phyloP scores from a whole-genome alignment of 2,888 invertebrate species.

The Drosophila heteroneura region DNA sequence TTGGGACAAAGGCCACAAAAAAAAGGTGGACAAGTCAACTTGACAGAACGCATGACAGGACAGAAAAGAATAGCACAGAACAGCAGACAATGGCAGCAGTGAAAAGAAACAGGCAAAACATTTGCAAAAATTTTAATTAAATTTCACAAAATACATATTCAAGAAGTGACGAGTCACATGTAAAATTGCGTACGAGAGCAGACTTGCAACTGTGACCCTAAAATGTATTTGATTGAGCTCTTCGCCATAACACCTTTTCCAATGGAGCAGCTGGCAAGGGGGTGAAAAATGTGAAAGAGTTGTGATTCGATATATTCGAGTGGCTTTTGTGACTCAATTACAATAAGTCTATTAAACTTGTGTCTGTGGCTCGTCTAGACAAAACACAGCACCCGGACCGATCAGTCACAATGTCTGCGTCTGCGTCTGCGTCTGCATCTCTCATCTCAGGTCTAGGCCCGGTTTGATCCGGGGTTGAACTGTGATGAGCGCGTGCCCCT shows the following conservation, averaged over 20 bases:
- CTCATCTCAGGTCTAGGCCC: slow-evolving; percentile 24
- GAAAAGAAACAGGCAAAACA: slow-evolving; percentile 46
- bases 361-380: slow-evolving; percentile 76
- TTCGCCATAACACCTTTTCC: slow-evolving; percentile 44
- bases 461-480: slow-evolving; percentile 40
- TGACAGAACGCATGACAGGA: slow-evolving; percentile 59
- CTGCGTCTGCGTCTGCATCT: slow-evolving; percentile 9
- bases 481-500: slow-evolving; percentile 73
- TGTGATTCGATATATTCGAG: slow-evolving; percentile 65
- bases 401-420: slow-evolving; percentile 55
- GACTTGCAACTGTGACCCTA: slow-evolving; percentile 19
- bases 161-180: slow-evolving; percentile 48
- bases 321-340: slow-evolving; percentile 81
- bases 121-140: slow-evolving; percentile 70
- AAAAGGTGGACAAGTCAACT: slow-evolving; percentile 77
- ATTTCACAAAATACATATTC: slow-evolving; percentile 27
- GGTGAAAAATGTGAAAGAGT: slow-evolving; percentile 46
- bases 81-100: slow-evolving; percentile 20
- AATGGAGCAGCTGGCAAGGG: slow-evolving; percentile 51
- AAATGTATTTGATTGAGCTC: slow-evolving; percentile 9
- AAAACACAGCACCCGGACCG: slow-evolving; percentile 26
- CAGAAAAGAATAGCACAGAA: slow-evolving; percentile 15
- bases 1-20: slow-evolving; percentile 69
- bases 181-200: slow-evolving; percentile 59
- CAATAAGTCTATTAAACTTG: slow-evolving; percentile 80